These are phyloP conservation scores for Clistopyga incitator DNA, from an alignment of 2,888 invertebrate species.

Conservation along the genomic window DNA sequence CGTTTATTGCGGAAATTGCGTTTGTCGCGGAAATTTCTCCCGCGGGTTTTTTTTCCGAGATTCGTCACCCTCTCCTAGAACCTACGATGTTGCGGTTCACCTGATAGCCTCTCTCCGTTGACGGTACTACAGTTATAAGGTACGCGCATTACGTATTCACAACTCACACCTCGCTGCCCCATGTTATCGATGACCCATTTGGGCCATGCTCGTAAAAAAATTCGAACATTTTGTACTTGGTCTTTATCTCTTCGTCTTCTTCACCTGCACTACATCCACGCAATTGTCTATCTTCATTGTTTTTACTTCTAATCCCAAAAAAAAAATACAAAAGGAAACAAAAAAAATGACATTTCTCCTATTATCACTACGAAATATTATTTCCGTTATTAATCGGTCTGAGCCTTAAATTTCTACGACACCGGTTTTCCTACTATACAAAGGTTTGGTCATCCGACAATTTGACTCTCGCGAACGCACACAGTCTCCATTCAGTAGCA, in stretches of 20 bases:
- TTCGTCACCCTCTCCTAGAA: not conserved
- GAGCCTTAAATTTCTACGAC: not conserved
- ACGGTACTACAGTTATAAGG: conserved; percentile 10
- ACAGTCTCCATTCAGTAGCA: conserved; percentile 21
- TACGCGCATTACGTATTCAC: conserved; percentile 61
- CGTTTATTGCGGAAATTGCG: too few species aligned
- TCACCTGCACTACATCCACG: not conserved
- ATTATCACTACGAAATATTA: not conserved
- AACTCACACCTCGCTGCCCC: conserved; percentile 44
- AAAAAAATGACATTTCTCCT: not conserved
- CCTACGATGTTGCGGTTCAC: conserved; percentile 11
- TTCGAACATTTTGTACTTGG: conserved; percentile 44
- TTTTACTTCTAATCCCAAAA: conserved; percentile 25
- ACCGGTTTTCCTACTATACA: not conserved
- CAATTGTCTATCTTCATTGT: conserved; percentile 9
- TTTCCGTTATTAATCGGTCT: conserved; percentile 10
- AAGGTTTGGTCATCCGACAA: not conserved
- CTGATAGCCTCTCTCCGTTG: conserved; percentile 8
- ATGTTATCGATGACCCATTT: conserved; percentile 62
- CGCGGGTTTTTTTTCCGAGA: not conserved
- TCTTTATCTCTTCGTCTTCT: conserved; percentile 37
- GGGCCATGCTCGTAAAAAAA: conserved; percentile 56
- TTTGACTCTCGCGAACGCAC: conserved; percentile 45
- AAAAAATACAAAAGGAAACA: too few species aligned
- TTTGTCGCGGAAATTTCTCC: too few species aligned